Base-by-base conservation (phyloP, 2,797 vertebrate genomes). In the Anabas testudineus region DNA sequence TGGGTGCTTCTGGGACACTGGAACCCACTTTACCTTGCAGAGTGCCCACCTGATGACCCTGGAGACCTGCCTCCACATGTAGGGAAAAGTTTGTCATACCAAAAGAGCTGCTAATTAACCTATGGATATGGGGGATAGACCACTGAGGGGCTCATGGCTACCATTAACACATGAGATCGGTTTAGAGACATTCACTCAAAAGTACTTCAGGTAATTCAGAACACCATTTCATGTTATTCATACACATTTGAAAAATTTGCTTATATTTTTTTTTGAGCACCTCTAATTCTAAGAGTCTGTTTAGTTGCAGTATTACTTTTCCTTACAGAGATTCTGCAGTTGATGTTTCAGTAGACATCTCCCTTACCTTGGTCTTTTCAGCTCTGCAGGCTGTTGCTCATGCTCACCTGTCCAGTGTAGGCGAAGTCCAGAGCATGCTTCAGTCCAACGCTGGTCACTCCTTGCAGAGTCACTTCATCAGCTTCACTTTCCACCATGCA, bases 401-500 rank as follows among this genome's bases (percentile, higher is more conserved):
- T 53, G 52, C 92, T 91, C 94, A 99, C 97, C 96, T 98, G 97
- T 90, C 97, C 97, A 21, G 97, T 98, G 89, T 99, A 99, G 32
- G 97, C 97, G 16, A 99, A 99, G 84, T 99, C 97, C 89, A 99
- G 92, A 51, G 97, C 97, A 65, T 98, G 96, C 89, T 98, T 98
- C 83, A 99, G 93, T 79, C 97, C 97, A 2, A 97, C 93, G 71
- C 96, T 94, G 86, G 97, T 98, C 86, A 99, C 96, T 45, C 97
- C 97, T 30, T 95, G 97, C 58, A 99, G 94, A 71, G 95, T 97
- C 76, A 99, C 96, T 81, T 99, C 97, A 34, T 98, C 97, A 0
- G 97, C 97, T 85, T 95, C 96, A 18, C 97, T 99, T 91, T 99
- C 97, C 92, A 99, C 94, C 97, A 99, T 99, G 73, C 97, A 97